These are phyloP conservation scores for Flabesymbios commensalis DNA, from an alignment of 2,888 invertebrate genomes.

Conservation along the genomic window DNA sequence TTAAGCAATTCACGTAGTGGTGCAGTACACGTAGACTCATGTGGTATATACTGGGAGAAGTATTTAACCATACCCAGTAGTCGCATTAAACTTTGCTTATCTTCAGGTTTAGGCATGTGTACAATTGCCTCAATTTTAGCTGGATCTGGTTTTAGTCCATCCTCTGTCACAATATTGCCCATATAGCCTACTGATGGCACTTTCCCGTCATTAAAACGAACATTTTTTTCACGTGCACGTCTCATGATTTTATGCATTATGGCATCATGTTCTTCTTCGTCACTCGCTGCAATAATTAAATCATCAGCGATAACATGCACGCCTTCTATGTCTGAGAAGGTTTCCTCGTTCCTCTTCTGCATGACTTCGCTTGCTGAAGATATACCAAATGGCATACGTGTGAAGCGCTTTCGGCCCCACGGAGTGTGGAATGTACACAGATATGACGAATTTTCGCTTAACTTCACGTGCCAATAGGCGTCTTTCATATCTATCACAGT, in stretches of 20 bases:
- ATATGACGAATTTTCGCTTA: slow-evolving; percentile 26
- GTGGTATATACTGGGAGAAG: slow-evolving; percentile 34
- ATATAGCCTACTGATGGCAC: slow-evolving; percentile 1
- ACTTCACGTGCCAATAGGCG: slow-evolving; percentile 35
- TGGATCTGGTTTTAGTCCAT: slow-evolving; percentile 27
- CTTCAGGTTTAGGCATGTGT: slow-evolving; percentile 33
- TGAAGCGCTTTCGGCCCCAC: slow-evolving; percentile 22
- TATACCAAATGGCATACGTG: slow-evolving; percentile 32
- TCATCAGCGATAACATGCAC: slow-evolving; percentile 28
- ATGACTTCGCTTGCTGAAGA: slow-evolving; percentile 27
- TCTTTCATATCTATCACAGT: slow-evolving; percentile 28
- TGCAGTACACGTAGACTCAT: slow-evolving; percentile 31
- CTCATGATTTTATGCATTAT: slow-evolving; percentile 27
- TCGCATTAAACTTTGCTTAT: slow-evolving; percentile 32
- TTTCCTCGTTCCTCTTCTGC: slow-evolving; percentile 23
- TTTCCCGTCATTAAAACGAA: too few species aligned
- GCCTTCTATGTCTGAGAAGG: slow-evolving; percentile 23
- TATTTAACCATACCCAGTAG: slow-evolving; percentile 36
- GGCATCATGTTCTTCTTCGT: slow-evolving; percentile 30
- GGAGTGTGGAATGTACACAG: slow-evolving; percentile 36
- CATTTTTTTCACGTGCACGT: slow-evolving; percentile 16
- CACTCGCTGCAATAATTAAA: slow-evolving; percentile 27
- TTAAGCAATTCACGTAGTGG: background rate
- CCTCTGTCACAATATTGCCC: background rate
- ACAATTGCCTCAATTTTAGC: slow-evolving; percentile 29